Base-by-base conservation (phyloP, 2,113 vertebrate genomes). In the Zosterops borbonicus region DNA sequence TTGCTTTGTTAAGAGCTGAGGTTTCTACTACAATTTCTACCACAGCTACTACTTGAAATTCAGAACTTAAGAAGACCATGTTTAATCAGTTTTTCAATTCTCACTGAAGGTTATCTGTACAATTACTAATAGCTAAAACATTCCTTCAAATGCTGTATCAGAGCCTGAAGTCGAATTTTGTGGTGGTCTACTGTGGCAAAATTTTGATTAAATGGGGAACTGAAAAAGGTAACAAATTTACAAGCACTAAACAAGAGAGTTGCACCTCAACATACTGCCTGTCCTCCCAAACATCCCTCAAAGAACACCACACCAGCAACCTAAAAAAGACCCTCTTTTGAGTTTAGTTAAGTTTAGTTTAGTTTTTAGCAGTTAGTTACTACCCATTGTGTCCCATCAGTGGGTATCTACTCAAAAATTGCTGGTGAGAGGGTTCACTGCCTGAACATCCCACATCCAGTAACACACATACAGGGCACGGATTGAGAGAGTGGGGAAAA, bases 381-480 rank as follows among this genome's bases (percentile, higher is more conserved):
- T 78, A 81, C 83, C 42, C 80, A 91, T 82, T 94, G 71, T 89
- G 73, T 84, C 69, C 86, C 89, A 92, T 59, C 91, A 87, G 68
- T 71, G 80, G 86, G 92, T 68, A 95, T 86, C 33, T 93, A 89
- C 73, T 82, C 86, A 95, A 82, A 73, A 87, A 41, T 81, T 96
- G 86, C 83, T 92, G 87, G 64, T 95, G 94, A 95, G 80, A 56
- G 73, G 60, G 60, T 81, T 96, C 92, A 93, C 56, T 67, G 67
- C 55, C 85, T 41, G 9, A 92, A 93, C 88, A 94, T 77, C 73
- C 94, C 92, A 95, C 71, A 92, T 68, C 86, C 88, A 94, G 68
- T 92, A 81, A 94, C 73, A 94, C 76, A 94, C 24, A 31, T 49
- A 31, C 49, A 92, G 75, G 68, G 80, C 83, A 94, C 52, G 83